Evolutionary conservation across 2,888 invertebrate genomes (phyloP), one percentile per base, ranked within the genome.

Genomic region (Drosophila sordidapex): DNA sequence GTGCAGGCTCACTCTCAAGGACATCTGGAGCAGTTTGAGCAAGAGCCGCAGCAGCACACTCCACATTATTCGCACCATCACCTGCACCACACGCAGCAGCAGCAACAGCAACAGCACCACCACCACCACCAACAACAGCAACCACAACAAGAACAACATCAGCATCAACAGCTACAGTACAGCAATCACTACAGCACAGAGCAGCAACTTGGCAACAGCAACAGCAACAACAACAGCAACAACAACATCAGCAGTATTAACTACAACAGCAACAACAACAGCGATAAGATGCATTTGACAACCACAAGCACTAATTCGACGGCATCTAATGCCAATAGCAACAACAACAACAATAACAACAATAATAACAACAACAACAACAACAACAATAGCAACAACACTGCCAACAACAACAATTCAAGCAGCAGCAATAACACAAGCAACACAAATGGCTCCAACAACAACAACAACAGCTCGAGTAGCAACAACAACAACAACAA

Each of bases 351-450:
- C 21, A 60, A 36, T 48, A 72, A 40, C 21, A 70, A n/a, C 0
- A 66, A 40, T 6, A 68, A 63, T 13, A 82, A 70, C 27, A 79
- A 77, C 56, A 43, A 43, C 56, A 43, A 43, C 59, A 43, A 43
- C 25, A 46, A 46, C 25, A 46, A 46, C 46, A 46, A 46, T 8
- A 85, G 79, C 63, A 85, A 84, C 70, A 89, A 86, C 73, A 82
- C 36, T 8, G 18, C 75, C 72, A 90, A 84, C 79, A 90, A 82
- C 73, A 89, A 85, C 63, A 89, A 81, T 54, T 76, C 81, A 35
- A 89, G 84, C 53, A 93, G 93, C 74, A 95, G 95, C 92, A 95
- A 83, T 60, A 79, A 82, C 62, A 95, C 72, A 46, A 83, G 69
- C 63, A 89, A 75, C 67, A 81, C 86, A 58, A 88, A 74, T 52